Evolutionary conservation across 2,113 vertebrate species (phyloP).

Genomic region (Gavia stellata): DNA sequence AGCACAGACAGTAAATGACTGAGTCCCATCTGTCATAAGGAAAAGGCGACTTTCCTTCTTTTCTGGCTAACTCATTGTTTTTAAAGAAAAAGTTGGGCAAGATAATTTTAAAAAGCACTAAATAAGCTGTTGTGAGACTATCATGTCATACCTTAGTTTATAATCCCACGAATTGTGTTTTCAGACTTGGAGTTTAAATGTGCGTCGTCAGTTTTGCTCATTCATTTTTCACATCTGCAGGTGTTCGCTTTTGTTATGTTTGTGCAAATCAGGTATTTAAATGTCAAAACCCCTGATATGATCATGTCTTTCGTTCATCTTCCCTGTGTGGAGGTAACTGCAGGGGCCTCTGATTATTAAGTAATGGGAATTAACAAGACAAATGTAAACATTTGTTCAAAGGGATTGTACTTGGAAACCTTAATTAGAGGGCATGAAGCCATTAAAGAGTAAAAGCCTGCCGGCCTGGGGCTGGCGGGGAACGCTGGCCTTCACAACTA

Average conservation of each 20-base stretch:
- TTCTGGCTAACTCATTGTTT: neutral
- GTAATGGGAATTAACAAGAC: constrained; percentile 41
- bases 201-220: neutral
- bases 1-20: neutral
- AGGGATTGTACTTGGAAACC: constrained; percentile 12
- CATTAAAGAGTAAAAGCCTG: constrained; percentile 41
- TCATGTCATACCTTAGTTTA: neutral
- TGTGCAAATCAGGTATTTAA: neutral
- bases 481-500: neutral
- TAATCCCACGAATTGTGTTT: neutral
- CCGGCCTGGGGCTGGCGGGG: neutral
- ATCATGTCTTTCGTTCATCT: neutral
- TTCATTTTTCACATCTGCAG: neutral
- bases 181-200: neutral
- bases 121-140: neutral
- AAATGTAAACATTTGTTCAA: constrained; percentile 64
- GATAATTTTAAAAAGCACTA: neutral
- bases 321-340: neutral
- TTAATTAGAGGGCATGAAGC: constrained; percentile 55
- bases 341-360: constrained; percentile 10
- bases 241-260: neutral
- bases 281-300: neutral
- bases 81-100: neutral
- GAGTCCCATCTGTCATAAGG: neutral
- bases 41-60: neutral